Percentiles rank a stretch among this genome's conserved stretches.
Conservation (phyloP, 2,113 vertebrate species). For the Sprattus sprattus region DNA sequence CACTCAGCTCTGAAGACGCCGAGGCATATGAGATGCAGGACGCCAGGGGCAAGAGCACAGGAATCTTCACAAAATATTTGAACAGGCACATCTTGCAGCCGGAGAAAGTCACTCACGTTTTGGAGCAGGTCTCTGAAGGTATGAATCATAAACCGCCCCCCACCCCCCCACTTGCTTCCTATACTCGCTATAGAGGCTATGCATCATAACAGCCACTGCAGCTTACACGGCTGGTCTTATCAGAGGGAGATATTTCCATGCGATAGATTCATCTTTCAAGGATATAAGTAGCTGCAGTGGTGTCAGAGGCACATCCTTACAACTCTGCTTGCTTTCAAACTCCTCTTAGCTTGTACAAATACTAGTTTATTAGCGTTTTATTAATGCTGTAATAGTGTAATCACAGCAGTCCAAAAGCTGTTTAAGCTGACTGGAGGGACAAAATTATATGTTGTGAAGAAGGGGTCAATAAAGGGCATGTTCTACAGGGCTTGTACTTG, state of each 20-base stretch:
- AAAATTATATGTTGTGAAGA: neutral
- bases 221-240: neutral
- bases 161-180: neutral
- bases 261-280: neutral
- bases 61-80: slow-evolving; percentile 87
- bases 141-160: slow-evolving; percentile 36
- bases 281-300: neutral
- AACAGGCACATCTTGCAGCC: slow-evolving; percentile 79
- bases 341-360: neutral
- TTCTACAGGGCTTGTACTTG: slow-evolving; percentile 18
- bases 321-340: neutral
- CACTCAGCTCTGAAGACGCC: slow-evolving; percentile 79
- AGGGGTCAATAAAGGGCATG: neutral
- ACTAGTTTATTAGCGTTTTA: neutral
- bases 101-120: slow-evolving; percentile 80
- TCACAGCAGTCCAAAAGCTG: neutral
- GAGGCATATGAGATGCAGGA: slow-evolving; percentile 86
- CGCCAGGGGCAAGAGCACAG: slow-evolving; percentile 77
- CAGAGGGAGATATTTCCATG: neutral
- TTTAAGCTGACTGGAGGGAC: neutral
- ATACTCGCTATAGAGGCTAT: neutral
- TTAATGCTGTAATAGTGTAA: neutral
- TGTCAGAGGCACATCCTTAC: neutral
- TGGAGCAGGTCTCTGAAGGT: slow-evolving; percentile 86
- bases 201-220: neutral